phyloP scores from a whole-genome alignment of 1,140 invertebrate genomes.

The Triops longicaudatus region DNA sequence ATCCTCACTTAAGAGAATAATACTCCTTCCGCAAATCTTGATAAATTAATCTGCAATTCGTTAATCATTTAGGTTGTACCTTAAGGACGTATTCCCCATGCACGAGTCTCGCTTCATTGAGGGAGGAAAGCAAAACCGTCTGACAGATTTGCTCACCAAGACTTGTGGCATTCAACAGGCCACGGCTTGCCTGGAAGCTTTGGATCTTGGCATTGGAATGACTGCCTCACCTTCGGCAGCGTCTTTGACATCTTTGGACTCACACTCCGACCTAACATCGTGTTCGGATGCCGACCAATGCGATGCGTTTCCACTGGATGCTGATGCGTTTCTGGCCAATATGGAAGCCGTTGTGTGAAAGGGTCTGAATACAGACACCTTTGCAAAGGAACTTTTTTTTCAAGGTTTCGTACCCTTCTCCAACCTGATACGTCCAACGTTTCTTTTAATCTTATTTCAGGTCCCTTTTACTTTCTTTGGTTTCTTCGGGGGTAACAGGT shows the following conservation, averaged over 20 bases:
- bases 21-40: no score
- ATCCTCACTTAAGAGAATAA: no score
- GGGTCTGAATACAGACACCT: conserved; percentile 11
- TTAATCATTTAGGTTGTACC: conserved; percentile 37
- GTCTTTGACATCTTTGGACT: not conserved
- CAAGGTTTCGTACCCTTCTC: not conserved
- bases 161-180: not conserved
- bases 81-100: conserved; percentile 44
- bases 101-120: conserved; percentile 48
- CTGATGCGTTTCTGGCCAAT: not conserved
- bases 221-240: not conserved
- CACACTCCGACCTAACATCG: not conserved
- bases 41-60: no score
- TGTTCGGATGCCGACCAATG: not conserved
- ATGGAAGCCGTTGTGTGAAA: not conserved
- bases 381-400: not conserved
- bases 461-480: not conserved
- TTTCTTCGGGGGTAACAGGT: not conserved
- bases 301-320: not conserved
- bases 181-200: not conserved
- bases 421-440: not conserved
- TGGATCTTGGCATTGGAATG: not conserved
- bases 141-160: conserved; percentile 28
- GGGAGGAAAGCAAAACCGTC: conserved; percentile 40
- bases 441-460: not conserved